A percentile compares a stretch with the other conserved stretches of the same genome.
Conservation (phyloP, 2,113 vertebrate genomes). For the Carettochelys insculpta region DNA sequence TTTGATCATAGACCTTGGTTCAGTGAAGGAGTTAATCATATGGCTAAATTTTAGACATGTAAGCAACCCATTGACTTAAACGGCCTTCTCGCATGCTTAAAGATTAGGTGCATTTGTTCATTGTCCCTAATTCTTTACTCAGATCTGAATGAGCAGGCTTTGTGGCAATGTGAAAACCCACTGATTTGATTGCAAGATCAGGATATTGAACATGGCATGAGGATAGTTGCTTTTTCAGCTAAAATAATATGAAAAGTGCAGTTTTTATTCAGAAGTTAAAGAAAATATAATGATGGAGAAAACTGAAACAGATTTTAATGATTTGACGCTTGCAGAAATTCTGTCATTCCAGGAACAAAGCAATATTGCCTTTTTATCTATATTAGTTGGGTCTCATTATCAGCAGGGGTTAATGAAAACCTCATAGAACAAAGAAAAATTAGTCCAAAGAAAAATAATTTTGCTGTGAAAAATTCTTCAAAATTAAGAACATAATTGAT, state of each 20-base stretch:
- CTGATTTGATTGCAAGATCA: neutral
- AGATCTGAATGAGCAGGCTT: neutral
- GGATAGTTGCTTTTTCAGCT: neutral
- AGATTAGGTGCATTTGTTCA: neutral
- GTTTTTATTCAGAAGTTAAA: fast-evolving
- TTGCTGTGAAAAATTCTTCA: conserved; percentile 14
- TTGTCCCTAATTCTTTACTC: neutral
- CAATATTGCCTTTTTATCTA: neutral
- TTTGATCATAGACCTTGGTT: neutral
- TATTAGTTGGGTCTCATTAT: neutral
- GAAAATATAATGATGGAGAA: neutral
- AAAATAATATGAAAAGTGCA: neutral
- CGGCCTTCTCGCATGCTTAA: neutral
- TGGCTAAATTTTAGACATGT: neutral
- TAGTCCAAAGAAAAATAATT: neutral
- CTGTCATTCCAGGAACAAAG: neutral
- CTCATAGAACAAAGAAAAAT: neutral
- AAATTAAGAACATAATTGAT: conserved; percentile 55
- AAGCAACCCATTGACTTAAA: neutral
- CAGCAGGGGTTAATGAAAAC: neutral
- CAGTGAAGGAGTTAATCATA: neutral
- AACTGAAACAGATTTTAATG: neutral
- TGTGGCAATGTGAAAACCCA: neutral
- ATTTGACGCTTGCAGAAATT: neutral
- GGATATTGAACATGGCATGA: neutral